Conservation (phyloP, 2,797 vertebrate genomes). For the Rallus crepitans region DNA sequence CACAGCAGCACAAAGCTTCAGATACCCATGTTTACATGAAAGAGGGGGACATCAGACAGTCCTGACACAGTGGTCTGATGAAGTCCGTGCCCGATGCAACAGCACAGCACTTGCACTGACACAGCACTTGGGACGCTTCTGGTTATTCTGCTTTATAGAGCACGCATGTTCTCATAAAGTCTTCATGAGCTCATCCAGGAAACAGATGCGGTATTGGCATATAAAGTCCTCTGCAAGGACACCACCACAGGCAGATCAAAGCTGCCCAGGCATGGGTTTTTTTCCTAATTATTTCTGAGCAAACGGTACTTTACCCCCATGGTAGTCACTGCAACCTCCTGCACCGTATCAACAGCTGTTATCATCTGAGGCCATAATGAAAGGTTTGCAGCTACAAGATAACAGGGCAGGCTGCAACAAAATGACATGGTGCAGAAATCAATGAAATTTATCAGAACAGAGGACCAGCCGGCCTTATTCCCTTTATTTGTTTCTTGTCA, state of each 20-base stretch:
- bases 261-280: neutral
- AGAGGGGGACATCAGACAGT: neutral
- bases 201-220: constrained; percentile 17
- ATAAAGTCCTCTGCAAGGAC: constrained; percentile 38
- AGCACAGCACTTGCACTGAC: neutral
- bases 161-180: neutral
- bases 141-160: neutral
- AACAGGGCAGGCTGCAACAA: constrained; percentile 10
- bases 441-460: constrained; percentile 54
- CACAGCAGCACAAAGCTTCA: neutral
- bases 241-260: constrained; percentile 71
- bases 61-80: neutral
- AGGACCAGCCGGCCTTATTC: neutral
- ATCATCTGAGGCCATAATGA: constrained; percentile 68
- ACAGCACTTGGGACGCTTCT: neutral
- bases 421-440: constrained; percentile 51
- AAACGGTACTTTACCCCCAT: constrained; percentile 63
- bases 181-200: constrained; percentile 44
- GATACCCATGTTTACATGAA: fast-evolving
- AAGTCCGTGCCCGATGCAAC: neutral
- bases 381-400: constrained; percentile 57
- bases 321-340: constrained; percentile 33
- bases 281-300: constrained; percentile 64
- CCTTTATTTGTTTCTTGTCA: constrained; percentile 66
- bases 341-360: constrained; percentile 27